Conservation (phyloP, 2,888 invertebrate genomes). For the Drosophila nr. perissopoda region DNA sequence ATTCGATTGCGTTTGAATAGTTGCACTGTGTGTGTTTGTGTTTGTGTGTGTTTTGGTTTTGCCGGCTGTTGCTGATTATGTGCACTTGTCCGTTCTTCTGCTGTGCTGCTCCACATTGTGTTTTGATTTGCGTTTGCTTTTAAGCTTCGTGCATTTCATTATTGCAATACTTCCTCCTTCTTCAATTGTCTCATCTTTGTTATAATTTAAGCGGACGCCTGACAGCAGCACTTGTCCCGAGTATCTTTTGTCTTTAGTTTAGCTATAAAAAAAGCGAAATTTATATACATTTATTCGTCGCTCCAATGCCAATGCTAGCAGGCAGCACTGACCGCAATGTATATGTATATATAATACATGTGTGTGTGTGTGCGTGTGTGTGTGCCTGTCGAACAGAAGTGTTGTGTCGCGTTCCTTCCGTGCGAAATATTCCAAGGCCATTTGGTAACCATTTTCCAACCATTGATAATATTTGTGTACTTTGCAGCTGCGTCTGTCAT, state of each 20-base stretch:
- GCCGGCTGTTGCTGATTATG: slow-evolving; percentile 56
- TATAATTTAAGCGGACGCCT: slow-evolving; percentile 5
- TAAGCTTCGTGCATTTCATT: slow-evolving; percentile 10
- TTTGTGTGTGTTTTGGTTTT: slow-evolving; percentile 6
- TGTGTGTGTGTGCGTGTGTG: background rate
- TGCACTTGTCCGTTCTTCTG: slow-evolving; percentile 34
- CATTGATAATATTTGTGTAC: slow-evolving; percentile 15
- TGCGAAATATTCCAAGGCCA: slow-evolving; percentile 17
- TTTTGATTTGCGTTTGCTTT: slow-evolving; percentile 14
- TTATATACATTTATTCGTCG: slow-evolving; percentile 9
- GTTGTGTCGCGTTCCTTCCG: slow-evolving; percentile 6
- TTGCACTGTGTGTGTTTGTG: slow-evolving; percentile 15
- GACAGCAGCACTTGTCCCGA: slow-evolving; percentile 1
- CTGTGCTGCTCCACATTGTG: slow-evolving; percentile 34
- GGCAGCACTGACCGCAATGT: slow-evolving; percentile 12
- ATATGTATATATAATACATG: background rate
- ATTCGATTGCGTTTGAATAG: slow-evolving; percentile 38
- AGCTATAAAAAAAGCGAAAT: slow-evolving; percentile 35
- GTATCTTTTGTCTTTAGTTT: slow-evolving; percentile 37
- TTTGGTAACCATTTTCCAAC: slow-evolving; percentile 1
- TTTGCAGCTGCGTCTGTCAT: slow-evolving; percentile 31
- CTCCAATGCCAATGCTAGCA: slow-evolving; percentile 43
- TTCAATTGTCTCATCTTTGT: slow-evolving; percentile 33
- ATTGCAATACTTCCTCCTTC: slow-evolving; percentile 24
- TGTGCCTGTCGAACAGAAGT: slow-evolving; percentile 9